Evolutionary conservation across 2,797 vertebrate species (phyloP), one percentile per base, ranked within the genome.

Genomic region (Sebastes elongatus): DNA sequence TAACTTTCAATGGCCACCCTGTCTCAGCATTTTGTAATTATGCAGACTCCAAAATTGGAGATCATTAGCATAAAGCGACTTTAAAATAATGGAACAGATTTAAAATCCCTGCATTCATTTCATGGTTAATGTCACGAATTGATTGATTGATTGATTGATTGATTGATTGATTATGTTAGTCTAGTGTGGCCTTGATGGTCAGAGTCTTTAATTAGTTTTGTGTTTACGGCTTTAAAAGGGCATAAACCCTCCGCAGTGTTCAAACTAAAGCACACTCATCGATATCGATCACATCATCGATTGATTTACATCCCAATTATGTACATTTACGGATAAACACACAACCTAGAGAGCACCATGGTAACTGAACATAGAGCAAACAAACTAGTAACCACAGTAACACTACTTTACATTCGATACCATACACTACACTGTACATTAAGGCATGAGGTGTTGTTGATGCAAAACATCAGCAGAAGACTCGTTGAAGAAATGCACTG

Each of bases 361-460:
- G 84, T 79, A 90, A 90, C 85, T 84, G 53, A 91, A 87, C 84
- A 91, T 64, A 83, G 35, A 88, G 87, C 84, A 88, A 86, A 93
- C 86, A 91, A 85, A 91, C 78, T 63, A 82, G 76, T 78, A 83
- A 91, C 83, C 78, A 91, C 85, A 88, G 79, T 81, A 87, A 89
- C 85, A 89, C 80, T 85, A 93, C 87, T 88, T 84, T 85, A 94
- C 93, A 92, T 93, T 93, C 89, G 67, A 84, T 86, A 92, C 92
- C 89, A 89, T 74, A 93, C 83, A 93, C 82, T 88, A 88, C 85
- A 92, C 88, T 94, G 94, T 95, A 95, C 93, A 96, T 96, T 96
- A 96, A 96, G 96, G 96, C 96, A 94, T 96, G 94, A 92, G 96
- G 96, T 95, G 92, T 94, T 80, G 81, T 91, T 88, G 84, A 94